A percentile compares a stretch with the other conserved stretches of the same genome.
Evolutionary conservation across 2,888 invertebrate genomes (phyloP).

Genomic region (Melipona beecheii): DNA sequence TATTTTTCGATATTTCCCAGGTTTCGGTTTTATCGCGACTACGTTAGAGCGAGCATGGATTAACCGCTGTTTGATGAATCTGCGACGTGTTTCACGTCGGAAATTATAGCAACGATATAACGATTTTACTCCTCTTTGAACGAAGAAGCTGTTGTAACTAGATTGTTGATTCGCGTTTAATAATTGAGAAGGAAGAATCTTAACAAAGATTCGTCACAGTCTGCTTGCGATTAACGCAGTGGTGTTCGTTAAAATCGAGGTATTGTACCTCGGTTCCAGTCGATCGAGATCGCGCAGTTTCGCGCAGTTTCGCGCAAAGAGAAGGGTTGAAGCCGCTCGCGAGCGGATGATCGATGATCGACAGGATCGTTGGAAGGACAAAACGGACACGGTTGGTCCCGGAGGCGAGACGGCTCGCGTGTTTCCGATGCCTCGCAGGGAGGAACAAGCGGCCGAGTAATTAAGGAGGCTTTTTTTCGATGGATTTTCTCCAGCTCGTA

Average conservation of each 20-base stretch:
- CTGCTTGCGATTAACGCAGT: background rate
- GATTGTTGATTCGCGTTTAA: background rate
- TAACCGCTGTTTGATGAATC: conserved; percentile 35
- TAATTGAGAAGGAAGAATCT: background rate
- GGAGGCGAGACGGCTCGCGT: conserved; percentile 48
- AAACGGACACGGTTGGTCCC: conserved; percentile 39
- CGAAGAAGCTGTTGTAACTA: background rate
- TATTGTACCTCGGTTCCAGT: background rate
- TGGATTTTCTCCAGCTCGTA: conserved; percentile 69
- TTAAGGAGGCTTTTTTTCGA: conserved; percentile 70
- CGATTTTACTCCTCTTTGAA: background rate
- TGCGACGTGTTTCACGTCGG: background rate
- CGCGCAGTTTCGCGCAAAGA: background rate
- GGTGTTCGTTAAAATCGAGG: background rate
- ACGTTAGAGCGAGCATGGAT: conserved; percentile 24
- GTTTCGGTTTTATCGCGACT: conserved; percentile 53
- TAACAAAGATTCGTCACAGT: no score
- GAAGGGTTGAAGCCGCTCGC: conserved; percentile 5
- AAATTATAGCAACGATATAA: background rate
- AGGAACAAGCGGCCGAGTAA: conserved; percentile 60
- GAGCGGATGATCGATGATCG: conserved; percentile 47
- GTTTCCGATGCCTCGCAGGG: conserved; percentile 39
- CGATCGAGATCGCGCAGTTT: background rate
- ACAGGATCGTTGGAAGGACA: conserved; percentile 38
- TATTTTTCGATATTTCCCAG: conserved; percentile 53